Evolutionary conservation across 2,888 invertebrate genomes (phyloP).

Genomic region (Drosophila prostipennis): DNA sequence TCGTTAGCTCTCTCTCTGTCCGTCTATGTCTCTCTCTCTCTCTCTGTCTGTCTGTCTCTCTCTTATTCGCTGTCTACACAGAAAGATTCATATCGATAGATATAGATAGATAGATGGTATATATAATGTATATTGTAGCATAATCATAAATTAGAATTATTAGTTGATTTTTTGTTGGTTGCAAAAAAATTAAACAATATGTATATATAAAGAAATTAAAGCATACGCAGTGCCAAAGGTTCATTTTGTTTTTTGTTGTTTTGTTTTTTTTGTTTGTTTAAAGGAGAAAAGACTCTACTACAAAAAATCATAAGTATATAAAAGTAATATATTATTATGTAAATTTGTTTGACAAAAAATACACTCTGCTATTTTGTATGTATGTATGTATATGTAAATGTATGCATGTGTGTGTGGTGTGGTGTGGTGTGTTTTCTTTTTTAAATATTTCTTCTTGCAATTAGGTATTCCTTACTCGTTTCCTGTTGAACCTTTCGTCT

Average conservation of each 20-base stretch:
- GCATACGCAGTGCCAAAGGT: slow-evolving; percentile 47
- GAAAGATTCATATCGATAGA: slow-evolving; percentile 36
- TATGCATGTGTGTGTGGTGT: slow-evolving; percentile 32
- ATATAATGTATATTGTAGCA: slow-evolving; percentile 53
- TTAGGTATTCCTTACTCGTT: slow-evolving; percentile 27
- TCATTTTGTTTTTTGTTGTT: slow-evolving; percentile 10
- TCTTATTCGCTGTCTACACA: slow-evolving; percentile 27
- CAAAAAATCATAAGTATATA: slow-evolving; percentile 45
- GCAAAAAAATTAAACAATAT: slow-evolving; percentile 44
- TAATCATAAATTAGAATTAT: slow-evolving; percentile 58
- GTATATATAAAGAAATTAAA: slow-evolving; percentile 40
- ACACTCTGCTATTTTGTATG: slow-evolving; percentile 57
- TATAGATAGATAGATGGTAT: slow-evolving; percentile 40
- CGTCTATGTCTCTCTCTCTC: slow-evolving; percentile 11
- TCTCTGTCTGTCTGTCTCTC: slow-evolving; percentile 21
- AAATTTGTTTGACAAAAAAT: slow-evolving; percentile 77
- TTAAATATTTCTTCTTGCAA: slow-evolving; percentile 33
- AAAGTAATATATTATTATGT: slow-evolving; percentile 54
- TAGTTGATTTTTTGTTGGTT: slow-evolving; percentile 30
- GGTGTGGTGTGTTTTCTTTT: slow-evolving; percentile 6
- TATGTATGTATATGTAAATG: slow-evolving; percentile 43
- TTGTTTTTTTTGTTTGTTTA: slow-evolving; percentile 1
- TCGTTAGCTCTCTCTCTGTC: slow-evolving; percentile 24
- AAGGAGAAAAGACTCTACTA: slow-evolving; percentile 34
- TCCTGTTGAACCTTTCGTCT: slow-evolving; percentile 18